These are phyloP conservation scores for Callorhinus ursinus DNA, from an alignment of 2,113 vertebrate species.

Conservation along the genomic window DNA sequence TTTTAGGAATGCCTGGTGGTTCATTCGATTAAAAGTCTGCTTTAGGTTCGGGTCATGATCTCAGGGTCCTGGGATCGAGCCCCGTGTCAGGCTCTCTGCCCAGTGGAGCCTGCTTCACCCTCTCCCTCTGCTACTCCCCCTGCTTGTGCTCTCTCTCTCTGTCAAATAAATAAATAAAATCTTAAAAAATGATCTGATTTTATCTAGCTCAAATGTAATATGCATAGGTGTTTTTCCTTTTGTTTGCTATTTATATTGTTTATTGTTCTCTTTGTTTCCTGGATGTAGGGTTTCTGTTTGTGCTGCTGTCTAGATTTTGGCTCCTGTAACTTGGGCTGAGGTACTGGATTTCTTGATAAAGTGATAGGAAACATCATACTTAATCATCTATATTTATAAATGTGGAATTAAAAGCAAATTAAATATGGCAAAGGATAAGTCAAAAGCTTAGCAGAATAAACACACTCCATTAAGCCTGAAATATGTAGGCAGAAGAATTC, in stretches of 20 bases:
- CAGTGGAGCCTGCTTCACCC: too few relatives aligned
- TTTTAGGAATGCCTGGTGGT: too few relatives aligned
- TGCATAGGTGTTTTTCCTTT: neutral
- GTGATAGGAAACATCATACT: neutral
- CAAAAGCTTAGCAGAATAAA: neutral
- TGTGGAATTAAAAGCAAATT: slow-evolving; percentile 10
- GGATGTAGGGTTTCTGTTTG: neutral
- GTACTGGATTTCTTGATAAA: neutral
- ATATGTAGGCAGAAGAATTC: neutral
- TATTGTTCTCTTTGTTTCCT: neutral
- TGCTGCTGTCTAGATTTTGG: neutral
- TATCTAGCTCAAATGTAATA: neutral
- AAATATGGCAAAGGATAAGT: neutral
- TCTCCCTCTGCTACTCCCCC: too few relatives aligned
- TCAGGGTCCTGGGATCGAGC: too few relatives aligned
- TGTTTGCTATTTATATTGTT: neutral
- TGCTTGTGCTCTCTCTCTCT: too few relatives aligned
- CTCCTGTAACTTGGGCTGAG: neutral
- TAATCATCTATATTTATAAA: slow-evolving; percentile 31
- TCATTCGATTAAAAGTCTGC: too few relatives aligned
- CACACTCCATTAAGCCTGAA: neutral
- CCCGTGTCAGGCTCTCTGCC: too few relatives aligned
- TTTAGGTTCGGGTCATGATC: too few relatives aligned
- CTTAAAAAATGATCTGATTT: neutral
- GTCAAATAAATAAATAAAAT: too few relatives aligned